Evolutionary conservation across 2,888 invertebrate species (phyloP).

Genomic region (Himalopsyche anomala): DNA sequence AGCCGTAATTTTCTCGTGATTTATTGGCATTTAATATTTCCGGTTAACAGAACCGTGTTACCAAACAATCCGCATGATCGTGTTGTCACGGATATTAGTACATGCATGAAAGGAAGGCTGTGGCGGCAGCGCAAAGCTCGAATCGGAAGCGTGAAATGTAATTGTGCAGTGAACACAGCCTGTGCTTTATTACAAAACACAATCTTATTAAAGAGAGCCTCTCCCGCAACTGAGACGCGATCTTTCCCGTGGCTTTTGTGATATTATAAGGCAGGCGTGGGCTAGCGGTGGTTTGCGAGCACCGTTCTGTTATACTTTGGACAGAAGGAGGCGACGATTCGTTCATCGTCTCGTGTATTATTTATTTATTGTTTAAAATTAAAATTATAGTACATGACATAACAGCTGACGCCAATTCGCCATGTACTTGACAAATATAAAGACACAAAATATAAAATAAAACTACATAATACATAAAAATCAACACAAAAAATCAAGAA

Average conservation of each 20-base stretch:
- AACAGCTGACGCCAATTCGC: too few species aligned
- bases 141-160: conserved; percentile 29
- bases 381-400: too few species aligned
- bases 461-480: too few species aligned
- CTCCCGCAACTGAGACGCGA: conserved; percentile 4
- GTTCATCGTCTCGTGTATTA: too few species aligned
- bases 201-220: not conserved
- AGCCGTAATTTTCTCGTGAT: too few species aligned
- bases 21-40: not conserved
- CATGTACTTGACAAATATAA: too few species aligned
- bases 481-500: too few species aligned
- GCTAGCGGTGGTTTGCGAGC: too few species aligned
- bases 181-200: not conserved
- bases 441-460: too few species aligned
- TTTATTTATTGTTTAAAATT: too few species aligned
- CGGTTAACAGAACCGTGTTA: not conserved
- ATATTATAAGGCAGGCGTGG: not conserved
- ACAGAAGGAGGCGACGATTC: too few species aligned
- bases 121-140: conserved; percentile 1
- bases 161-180: conserved; percentile 2
- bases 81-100: conserved; percentile 12
- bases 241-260: conserved; percentile 35
- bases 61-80: not conserved
- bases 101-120: not conserved
- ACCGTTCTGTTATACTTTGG: too few species aligned